Evolutionary conservation across 2,113 vertebrate species (phyloP), one percentile per base, ranked within the genome.

Genomic region (Crypturellus undulatus): DNA sequence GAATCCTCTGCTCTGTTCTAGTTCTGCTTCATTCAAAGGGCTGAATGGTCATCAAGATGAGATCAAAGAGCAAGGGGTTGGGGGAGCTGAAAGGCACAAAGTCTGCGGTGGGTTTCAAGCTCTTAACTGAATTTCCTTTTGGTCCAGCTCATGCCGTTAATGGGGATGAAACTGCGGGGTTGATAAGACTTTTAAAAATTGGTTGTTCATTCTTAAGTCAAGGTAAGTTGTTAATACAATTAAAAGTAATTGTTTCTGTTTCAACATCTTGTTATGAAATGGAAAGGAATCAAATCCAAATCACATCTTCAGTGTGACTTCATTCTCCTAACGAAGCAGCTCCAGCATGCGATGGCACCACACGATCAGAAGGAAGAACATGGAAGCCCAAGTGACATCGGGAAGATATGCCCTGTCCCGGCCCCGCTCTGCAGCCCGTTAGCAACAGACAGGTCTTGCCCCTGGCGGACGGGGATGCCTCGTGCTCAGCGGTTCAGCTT

Each of bases 351-450:
- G 58, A 93, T 84, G n/a, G 54, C n/a, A 85, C 26, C n/a, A 42
- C 70, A 63, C 42, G 26, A 89, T 67, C 36, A 56, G 45, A 80
- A 19, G n/a, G 28, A 81, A 71, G 47, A 81, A 68, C 40, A 63
- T 73, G 59, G 40, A 67, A 12, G 68, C 79, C 10, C 59, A 63
- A 77, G n/a, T 34, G 34, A 63, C 62, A 88, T 30, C 58, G 47
- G n/a, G 84, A 92, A 89, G 34, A 82, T 11, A 25, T 2, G 20
- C 42, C 64, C 67, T 68, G 49, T 36, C 65, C 58, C 58, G 63
- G 15, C 12, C 54, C 52, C 59, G 81, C 30, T 65, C 87, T 92
- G 91, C 73, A 95, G 32, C 58, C n/a, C 28, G 38, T 82, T 92
- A 86, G 34, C 26, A 40, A 69, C 90, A 86, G 63, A 25, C 76